These are phyloP conservation scores for Stigmatopora nigra DNA, from an alignment of 2,113 vertebrate species.

Conservation along the genomic window DNA sequence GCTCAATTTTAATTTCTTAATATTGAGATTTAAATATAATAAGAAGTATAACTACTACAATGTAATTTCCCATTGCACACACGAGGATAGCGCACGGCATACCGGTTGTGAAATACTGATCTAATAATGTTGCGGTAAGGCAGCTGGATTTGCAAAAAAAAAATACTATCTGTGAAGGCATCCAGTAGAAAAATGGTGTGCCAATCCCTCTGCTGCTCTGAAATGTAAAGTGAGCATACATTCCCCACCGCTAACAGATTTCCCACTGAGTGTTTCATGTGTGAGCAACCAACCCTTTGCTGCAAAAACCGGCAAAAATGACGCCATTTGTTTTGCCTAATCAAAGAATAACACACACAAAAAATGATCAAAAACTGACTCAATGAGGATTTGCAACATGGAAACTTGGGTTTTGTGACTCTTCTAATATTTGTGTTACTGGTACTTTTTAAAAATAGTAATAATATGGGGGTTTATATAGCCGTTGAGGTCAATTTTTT, in stretches of 20 bases:
- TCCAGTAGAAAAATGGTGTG: constrained; percentile 62
- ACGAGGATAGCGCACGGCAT: no score
- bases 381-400: constrained; percentile 27
- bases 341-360: constrained; percentile 64
- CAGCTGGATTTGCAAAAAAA: constrained; percentile 70
- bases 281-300: constrained; percentile 58
- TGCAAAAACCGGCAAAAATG: constrained; percentile 53
- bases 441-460: constrained; percentile 8
- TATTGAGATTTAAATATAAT: no score
- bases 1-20: no score
- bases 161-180: constrained; percentile 68
- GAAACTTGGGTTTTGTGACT: neutral
- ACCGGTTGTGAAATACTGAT: neutral
- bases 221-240: constrained; percentile 74
- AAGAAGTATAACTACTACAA: no score
- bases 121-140: constrained; percentile 66
- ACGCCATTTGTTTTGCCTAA: constrained; percentile 63
- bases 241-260: constrained; percentile 66
- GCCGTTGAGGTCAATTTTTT: constrained; percentile 28
- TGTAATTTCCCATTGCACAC: no score
- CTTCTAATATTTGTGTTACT: neutral
- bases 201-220: constrained; percentile 61
- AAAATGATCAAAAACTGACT: constrained; percentile 23
- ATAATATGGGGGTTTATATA: constrained; percentile 22
- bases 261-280: constrained; percentile 70